Evolutionary conservation across 2,797 vertebrate species (phyloP), one percentile per base, ranked within the genome.

Genomic region (Danio jaintianensis): DNA sequence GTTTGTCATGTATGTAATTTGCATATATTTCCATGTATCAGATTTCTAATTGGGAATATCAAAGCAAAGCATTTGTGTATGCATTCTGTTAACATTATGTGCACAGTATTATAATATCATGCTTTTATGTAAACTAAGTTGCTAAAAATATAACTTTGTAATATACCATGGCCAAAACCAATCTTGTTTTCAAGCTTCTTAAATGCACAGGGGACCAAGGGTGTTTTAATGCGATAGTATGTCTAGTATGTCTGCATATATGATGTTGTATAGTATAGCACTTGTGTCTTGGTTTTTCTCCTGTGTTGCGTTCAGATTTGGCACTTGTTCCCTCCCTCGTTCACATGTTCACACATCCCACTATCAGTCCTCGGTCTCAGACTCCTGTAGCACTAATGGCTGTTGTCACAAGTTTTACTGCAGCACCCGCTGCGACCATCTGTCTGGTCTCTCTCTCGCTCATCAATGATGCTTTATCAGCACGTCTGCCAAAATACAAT

Each of bases 401-500:
- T 70, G 56, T 62, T 62, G 77, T 70, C 66, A 71, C 80, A 69
- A 76, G 55, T 70, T 76, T 75, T 61, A 61, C 73, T 75, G 71
- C 72, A 75, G 53, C 75, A 56, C 80, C 61, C 59, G 55, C 64
- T 69, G 64, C 5, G 56, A 82, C 80, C 80, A 82, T 82, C 75
- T 82, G 81, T 78, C 79, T 69, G 67, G 45, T 70, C 55, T 69
- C 36, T 71, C 67, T 45, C 63, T 67, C 50, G 69, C 52, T 83
- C 63, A 53, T 80, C 78, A 72, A 47, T 80, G 69, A 66, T 73
- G 61, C 59, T 64, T 80, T 73, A 66, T 80, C 70, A 73, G 48
- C 69, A 48, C 13, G 42, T 73, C 59, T 80, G 78, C 69, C 59
- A 72, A 80, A 80, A 64, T 38, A 72, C 59, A 73, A 48, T 72